A percentile compares a stretch with the other conserved stretches of the same genome.
Evolutionary conservation across 1,140 invertebrate species (phyloP).

Genomic region (Fopius arisanus): DNA sequence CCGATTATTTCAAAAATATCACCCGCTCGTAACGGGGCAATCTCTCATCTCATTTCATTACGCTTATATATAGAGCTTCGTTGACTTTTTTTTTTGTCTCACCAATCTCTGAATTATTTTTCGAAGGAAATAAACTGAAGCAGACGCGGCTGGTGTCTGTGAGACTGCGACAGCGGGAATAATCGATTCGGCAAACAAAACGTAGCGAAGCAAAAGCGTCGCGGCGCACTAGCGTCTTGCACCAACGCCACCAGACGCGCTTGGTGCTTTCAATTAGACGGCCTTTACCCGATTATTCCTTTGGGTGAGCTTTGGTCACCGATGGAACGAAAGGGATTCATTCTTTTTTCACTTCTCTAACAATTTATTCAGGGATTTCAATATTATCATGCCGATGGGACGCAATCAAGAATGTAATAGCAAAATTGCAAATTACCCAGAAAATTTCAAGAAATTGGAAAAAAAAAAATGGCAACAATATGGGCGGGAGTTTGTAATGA

Average conservation of each 20-base stretch:
- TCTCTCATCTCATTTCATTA: slow-evolving; percentile 6
- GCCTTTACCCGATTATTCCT: not conserved
- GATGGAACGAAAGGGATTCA: not conserved
- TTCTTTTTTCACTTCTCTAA: not conserved
- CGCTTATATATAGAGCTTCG: not conserved
- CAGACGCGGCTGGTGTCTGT: not conserved
- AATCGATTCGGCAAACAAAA: slow-evolving; percentile 31
- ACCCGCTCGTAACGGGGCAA: slow-evolving; percentile 23
- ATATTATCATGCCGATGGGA: too few species aligned
- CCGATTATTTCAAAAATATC: slow-evolving; percentile 52
- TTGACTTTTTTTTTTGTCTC: slow-evolving; percentile 1
- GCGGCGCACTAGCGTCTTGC: slow-evolving; percentile 33
- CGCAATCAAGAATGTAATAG: too few species aligned
- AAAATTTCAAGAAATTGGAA: too few species aligned
- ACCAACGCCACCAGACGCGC: slow-evolving; percentile 42
- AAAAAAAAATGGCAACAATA: too few species aligned
- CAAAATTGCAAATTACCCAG: too few species aligned
- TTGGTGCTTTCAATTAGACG: slow-evolving; percentile 51
- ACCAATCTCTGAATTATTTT: not conserved
- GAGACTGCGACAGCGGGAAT: slow-evolving; percentile 15
- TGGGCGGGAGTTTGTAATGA: too few species aligned
- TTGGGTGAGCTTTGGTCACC: not conserved
- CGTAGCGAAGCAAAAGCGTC: slow-evolving; percentile 11
- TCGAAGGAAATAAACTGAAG: not conserved
- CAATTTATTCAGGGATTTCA: too few species aligned